Evolutionary conservation across 2,797 vertebrate genomes (phyloP).

Genomic region (Pantherophis alleghaniensis): DNA sequence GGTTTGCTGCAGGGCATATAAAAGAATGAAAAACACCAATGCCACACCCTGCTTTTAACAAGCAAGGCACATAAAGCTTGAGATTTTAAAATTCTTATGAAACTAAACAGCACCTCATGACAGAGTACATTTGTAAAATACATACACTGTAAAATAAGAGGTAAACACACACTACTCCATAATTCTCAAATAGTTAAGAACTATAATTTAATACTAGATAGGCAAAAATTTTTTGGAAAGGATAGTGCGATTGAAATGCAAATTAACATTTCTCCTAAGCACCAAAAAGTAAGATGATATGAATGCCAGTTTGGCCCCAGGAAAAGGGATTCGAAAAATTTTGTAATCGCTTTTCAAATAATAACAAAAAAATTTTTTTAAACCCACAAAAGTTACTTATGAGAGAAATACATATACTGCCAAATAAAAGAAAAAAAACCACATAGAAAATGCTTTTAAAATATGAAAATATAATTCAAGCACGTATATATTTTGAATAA

Average conservation of each 20-base stretch:
- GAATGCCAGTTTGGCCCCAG: neutral
- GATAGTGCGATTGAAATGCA: neutral
- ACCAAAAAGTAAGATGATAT: neutral
- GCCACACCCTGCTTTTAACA: neutral
- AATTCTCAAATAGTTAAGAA: neutral
- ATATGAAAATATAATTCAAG: neutral
- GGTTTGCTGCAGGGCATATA: neutral
- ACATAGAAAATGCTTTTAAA: neutral
- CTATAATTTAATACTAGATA: neutral
- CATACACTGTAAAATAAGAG: neutral
- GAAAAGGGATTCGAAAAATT: neutral
- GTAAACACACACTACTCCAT: neutral
- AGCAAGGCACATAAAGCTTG: neutral
- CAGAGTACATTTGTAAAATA: neutral
- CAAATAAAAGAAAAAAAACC: neutral
- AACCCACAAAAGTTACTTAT: neutral
- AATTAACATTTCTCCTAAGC: neutral
- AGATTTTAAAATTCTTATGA: neutral
- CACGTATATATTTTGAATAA: neutral
- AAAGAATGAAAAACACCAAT: neutral
- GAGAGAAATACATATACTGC: neutral
- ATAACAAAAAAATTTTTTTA: neutral
- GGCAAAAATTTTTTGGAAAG: neutral
- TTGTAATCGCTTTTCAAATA: neutral
- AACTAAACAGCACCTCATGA: neutral